Evolutionary conservation across 1,140 invertebrate genomes (phyloP).

Genomic region (Aricia agestis): DNA sequence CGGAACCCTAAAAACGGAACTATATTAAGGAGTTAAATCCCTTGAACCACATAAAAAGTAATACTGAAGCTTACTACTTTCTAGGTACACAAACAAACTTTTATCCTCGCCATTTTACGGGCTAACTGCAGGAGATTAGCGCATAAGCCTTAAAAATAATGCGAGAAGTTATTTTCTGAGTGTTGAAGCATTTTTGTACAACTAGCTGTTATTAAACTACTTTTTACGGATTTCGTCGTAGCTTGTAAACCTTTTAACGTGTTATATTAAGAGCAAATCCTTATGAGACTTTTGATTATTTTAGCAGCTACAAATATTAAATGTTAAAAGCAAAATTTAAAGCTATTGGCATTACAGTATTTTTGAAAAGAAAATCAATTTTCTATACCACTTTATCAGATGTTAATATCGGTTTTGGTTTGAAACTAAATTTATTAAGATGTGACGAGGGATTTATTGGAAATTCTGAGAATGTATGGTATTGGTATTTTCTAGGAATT

Average conservation of each 20-base stretch:
- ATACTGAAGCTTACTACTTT: background rate
- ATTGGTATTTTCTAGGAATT: no score
- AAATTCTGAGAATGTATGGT: no score
- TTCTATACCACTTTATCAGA: no score
- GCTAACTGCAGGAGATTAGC: background rate
- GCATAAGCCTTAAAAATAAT: background rate
- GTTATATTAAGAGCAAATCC: background rate
- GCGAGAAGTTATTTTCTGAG: background rate
- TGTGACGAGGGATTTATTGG: no score
- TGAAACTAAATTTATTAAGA: no score
- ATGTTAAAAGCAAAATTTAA: no score
- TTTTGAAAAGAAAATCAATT: no score
- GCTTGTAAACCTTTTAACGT: background rate
- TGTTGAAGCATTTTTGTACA: background rate
- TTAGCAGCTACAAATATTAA: no score
- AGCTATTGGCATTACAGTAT: no score
- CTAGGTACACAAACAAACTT: background rate
- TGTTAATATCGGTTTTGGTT: no score
- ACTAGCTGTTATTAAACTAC: slow-evolving; percentile 1
- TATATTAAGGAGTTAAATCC: background rate
- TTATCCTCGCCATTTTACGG: background rate
- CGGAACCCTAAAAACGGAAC: no score
- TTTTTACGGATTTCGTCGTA: background rate
- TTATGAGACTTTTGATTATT: background rate
- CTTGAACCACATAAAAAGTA: background rate